Conservation (phyloP, 92 coral and sea anemone species). For the Paramuricea clavata region DNA sequence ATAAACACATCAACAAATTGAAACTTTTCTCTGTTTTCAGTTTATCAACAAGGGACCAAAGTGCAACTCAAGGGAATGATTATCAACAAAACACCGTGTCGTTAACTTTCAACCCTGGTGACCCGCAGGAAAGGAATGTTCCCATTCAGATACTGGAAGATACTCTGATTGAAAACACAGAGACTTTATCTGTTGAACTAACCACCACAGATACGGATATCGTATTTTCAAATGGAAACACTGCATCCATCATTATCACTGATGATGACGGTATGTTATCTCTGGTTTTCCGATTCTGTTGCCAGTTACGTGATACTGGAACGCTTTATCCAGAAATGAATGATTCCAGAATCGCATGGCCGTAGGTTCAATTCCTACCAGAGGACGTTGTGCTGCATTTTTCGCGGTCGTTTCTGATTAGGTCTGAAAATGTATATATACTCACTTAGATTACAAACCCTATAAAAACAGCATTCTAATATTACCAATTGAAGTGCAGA, state of each 20-base stretch:
- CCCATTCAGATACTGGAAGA: conserved; percentile 27
- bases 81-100: conserved; percentile 1
- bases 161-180: conserved; percentile 12
- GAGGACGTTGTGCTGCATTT: too few relatives aligned
- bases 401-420: too few relatives aligned
- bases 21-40: background rate
- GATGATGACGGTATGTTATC: conserved; percentile 39
- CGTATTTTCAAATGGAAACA: conserved; percentile 30
- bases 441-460: too few relatives aligned
- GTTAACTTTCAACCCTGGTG: conserved; percentile 18
- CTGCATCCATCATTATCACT: background rate
- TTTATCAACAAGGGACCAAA: conserved; percentile 15
- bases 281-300: too few relatives aligned
- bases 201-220: conserved; percentile 27
- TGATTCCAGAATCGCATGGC: too few relatives aligned
- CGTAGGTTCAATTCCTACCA: too few relatives aligned
- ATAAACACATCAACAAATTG: background rate
- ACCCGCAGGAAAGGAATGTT: conserved; percentile 2
- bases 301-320: too few relatives aligned
- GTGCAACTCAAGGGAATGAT: conserved; percentile 1
- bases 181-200: conserved; percentile 12
- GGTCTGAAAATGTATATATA: too few relatives aligned
- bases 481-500: too few relatives aligned
- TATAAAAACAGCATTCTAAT: too few relatives aligned
- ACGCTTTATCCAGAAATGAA: too few relatives aligned